phyloP scores from a whole-genome alignment of 2,797 vertebrate genomes.

The Argya squamiceps region DNA sequence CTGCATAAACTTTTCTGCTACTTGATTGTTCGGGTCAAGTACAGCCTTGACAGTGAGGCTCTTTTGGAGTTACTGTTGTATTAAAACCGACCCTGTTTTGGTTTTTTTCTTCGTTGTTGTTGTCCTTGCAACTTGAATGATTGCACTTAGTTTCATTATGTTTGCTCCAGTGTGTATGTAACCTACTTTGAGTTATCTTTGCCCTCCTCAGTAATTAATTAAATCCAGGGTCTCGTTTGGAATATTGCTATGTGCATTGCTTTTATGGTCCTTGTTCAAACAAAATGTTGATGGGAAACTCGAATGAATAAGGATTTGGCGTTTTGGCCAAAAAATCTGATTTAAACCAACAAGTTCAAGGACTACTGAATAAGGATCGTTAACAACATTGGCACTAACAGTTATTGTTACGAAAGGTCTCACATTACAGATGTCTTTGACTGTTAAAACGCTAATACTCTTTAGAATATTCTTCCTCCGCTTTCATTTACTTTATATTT shows the following conservation, averaged over 20 bases:
- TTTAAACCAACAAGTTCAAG: background rate
- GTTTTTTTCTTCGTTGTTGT: background rate
- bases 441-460: background rate
- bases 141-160: background rate
- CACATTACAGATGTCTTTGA: background rate
- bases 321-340: background rate
- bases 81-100: background rate
- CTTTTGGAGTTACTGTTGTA: background rate
- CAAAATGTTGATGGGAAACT: background rate
- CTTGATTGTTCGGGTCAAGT: background rate
- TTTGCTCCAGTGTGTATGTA: background rate
- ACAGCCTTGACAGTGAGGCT: background rate
- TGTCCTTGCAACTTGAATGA: background rate
- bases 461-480: background rate
- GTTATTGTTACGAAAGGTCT: background rate
- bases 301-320: background rate
- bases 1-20: background rate
- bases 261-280: background rate
- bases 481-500: background rate
- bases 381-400: background rate
- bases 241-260: background rate
- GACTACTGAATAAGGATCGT: background rate
- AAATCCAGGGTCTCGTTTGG: background rate
- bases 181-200: constrained; percentile 40
- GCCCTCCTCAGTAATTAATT: background rate